Percentiles rank a stretch among this genome's conserved stretches.
Conservation (phyloP, 2,888 invertebrate species). For the Drosophila anomelani region DNA sequence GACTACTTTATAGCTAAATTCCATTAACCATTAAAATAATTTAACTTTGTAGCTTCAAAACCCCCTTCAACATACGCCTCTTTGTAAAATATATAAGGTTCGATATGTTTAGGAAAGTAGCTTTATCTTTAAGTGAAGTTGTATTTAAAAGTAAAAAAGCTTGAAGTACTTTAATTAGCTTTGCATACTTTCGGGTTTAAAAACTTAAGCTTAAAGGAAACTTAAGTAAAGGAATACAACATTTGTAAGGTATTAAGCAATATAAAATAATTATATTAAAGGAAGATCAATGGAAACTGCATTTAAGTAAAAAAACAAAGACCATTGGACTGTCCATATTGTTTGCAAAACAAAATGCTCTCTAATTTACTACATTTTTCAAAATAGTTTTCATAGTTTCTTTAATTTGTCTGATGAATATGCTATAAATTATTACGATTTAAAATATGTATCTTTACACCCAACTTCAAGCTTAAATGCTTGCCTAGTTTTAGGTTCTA, state of each 20-base stretch:
- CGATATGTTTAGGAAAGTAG: not conserved
- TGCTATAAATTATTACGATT: not conserved
- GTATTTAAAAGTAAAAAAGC: not conserved
- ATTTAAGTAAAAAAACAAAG: too few species aligned
- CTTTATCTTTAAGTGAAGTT: not conserved
- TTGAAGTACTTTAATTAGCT: not conserved
- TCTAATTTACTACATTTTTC: not conserved
- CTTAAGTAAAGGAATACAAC: not conserved
- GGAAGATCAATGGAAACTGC: too few species aligned
- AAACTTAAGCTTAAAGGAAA: not conserved
- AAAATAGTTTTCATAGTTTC: too few species aligned
- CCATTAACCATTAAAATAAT: not conserved
- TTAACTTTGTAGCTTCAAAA: not conserved
- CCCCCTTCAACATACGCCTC: not conserved
- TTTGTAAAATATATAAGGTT: not conserved
- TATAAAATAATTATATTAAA: not conserved
- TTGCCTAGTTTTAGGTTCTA: not conserved
- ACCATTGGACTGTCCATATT: not conserved
- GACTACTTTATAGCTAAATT: too few species aligned
- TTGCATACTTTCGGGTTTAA: slow-evolving; percentile 5
- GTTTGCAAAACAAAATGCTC: not conserved
- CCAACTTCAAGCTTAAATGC: not conserved
- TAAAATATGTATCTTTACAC: too few species aligned
- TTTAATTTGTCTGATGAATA: not conserved
- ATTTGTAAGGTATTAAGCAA: not conserved